Percentiles rank a stretch among this genome's conserved stretches.
Evolutionary conservation across 2,797 vertebrate species (phyloP).

Genomic region (Phylloscopus collybita): DNA sequence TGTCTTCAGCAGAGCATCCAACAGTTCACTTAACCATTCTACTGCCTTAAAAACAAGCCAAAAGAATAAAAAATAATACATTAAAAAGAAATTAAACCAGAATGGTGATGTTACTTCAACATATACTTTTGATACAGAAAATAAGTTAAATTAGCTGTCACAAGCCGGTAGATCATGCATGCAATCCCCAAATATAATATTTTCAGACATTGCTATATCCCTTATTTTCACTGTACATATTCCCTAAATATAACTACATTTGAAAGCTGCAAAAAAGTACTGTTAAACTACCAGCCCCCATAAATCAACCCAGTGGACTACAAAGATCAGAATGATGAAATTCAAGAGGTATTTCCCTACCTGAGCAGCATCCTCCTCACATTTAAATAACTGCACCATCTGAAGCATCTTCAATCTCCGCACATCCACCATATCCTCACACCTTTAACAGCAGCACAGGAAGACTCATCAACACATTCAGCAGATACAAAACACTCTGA

Average conservation of each 20-base stretch:
- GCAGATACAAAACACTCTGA: neutral
- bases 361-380: constrained; percentile 97
- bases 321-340: neutral
- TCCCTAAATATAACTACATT: neutral
- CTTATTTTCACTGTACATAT: neutral
- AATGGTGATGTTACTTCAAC: neutral
- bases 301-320: neutral
- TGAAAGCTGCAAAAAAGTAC: neutral
- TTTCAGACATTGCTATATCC: neutral
- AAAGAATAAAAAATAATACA: neutral
- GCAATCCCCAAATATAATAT: neutral
- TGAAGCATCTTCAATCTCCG: constrained; percentile 97
- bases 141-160: neutral
- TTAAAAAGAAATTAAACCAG: neutral
- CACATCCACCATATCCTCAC: constrained; percentile 99
- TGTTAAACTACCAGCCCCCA: neutral
- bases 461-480: neutral
- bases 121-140: neutral
- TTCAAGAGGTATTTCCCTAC: constrained; percentile 68
- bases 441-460: constrained; percentile 76
- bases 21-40: constrained; percentile 93
- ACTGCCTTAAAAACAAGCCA: constrained; percentile 82
- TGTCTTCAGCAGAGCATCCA: constrained; percentile 95
- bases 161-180: neutral
- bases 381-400: constrained; percentile 99